These are phyloP conservation scores for Acronicta leporina DNA, from an alignment of 2,888 invertebrate genomes.

Conservation along the genomic window DNA sequence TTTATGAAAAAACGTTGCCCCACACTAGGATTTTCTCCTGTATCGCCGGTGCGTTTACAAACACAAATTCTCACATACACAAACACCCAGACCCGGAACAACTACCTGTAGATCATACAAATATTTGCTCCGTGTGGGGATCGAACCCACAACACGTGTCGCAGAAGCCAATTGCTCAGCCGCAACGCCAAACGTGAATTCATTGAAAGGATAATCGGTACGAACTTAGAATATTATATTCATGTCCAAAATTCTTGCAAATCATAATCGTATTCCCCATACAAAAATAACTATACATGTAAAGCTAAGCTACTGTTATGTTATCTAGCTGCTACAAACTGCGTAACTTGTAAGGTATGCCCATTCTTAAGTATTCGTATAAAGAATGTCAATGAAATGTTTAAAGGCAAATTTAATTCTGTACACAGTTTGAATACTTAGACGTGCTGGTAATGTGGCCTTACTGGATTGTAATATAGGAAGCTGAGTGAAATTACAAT, in stretches of 20 bases:
- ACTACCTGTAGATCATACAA: no score
- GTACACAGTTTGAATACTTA: constrained; percentile 67
- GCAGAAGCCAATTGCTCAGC: no score
- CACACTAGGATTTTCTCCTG: no score
- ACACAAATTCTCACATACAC: no score
- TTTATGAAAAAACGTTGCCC: no score
- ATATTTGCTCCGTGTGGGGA: no score
- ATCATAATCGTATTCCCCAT: constrained; percentile 3
- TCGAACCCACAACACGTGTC: no score
- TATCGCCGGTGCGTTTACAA: no score
- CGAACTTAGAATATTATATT: constrained; percentile 28
- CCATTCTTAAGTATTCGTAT: constrained; percentile 58
- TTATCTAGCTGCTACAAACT: constrained; percentile 22
- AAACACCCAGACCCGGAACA: no score
- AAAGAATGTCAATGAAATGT: constrained; percentile 70
- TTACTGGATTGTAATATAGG: constrained; percentile 55
- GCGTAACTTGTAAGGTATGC: constrained; percentile 37
- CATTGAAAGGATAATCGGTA: constrained; percentile 20
- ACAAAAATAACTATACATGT: background rate
- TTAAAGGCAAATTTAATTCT: constrained; percentile 69
- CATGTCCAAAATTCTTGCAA: constrained; percentile 4
- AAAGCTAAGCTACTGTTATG: constrained; percentile 15
- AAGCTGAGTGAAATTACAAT: constrained; percentile 65
- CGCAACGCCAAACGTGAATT: no score
- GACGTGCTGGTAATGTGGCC: constrained; percentile 53